Base-by-base conservation (phyloP, 2,888 invertebrate species). In the Boloria euphrosyne region DNA sequence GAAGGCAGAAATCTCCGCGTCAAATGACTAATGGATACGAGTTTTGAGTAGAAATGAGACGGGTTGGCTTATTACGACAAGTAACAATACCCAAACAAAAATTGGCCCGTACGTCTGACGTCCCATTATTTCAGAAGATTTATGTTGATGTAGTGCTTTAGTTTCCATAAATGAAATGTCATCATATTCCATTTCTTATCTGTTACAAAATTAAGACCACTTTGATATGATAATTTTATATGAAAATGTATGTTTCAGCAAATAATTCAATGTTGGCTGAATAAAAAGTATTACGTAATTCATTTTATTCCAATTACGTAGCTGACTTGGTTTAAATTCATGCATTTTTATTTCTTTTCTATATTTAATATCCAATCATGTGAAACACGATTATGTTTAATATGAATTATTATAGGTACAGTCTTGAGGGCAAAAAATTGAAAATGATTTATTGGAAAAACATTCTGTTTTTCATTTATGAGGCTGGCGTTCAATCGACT, bases 41-140 rank as follows among this genome's bases (percentile, higher is more conserved):
- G 59, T 70, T 58, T 57, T 58, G 78, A 74, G 74, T 71, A 75
- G 76, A 78, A 78, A 78, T 80, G 80, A 83, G 80, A 86, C 86
- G 83, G 86, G 87, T 86, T 85, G 84, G 86, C 88, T 89, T 90
- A 89, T 88, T 87, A 89, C 81, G 80, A 82, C 80, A 81, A 85
- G 82, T 80, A 83, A 82, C 80, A 79, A 84, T 81, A 77, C 77
- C 78, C 78, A 80, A 80, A 83, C 81, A 81, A 81, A 83, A 86
- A 85, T 85, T 83, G 78, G 77, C 76, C 76, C 78, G 72, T 72
- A 75, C 73, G 75, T 79, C 79, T 84, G 89, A 88, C 87, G 80
- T 86, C 82, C 83, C 86, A 89, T 90, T 90, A 90, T 87, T 89
- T 87, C 82, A 80, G 79, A 81, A 85, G 85, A 87, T 83, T 85